Evolutionary conservation across 1,140 invertebrate genomes (phyloP), one percentile per base, ranked within the genome.

Genomic region (Phthorimaea operculella): DNA sequence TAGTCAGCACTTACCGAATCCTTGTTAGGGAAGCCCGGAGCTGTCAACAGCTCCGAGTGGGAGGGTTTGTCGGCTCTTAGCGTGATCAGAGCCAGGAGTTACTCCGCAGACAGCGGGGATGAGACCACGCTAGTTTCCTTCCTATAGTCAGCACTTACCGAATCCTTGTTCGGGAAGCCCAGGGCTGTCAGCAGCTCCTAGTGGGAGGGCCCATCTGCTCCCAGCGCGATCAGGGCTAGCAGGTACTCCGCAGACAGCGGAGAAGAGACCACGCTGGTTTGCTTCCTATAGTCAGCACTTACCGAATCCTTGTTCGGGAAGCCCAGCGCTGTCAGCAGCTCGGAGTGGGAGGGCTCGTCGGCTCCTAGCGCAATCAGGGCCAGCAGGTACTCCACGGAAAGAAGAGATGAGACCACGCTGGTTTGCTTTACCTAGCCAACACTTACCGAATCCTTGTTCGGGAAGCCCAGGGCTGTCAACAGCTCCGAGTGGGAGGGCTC

Each of bases 201-300:
- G 59, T 79, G 81, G 15, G 76, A 66, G 6, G 61, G 55, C 6
- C 73, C 78, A 42, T 67, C 64, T 6, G 75, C 66, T 17, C 79
- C 81, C 16, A 84, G 60, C 49, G 81, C 53, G 6, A 84, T 36
- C 14, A 84, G 66, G 15, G 74, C 78, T 28, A 84, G 52, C 17
- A 84, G 56, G 54, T 71, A 76, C 51, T 83, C 79, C n/a, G 76
- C 78, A n/a, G 79, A 83, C 18, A 84, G 53, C 11, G 81, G 81
- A 15, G 79, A 83, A 15, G 81, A 76, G 6, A 84, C 76, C 12
- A 76, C 69, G 70, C 69, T 83, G 48, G 62, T 63, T 73, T n/a
- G n/a, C n/a, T n/a, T n/a, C n/a, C n/a, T n/a, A n/a, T n/a, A 34
- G 11, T 7, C 6, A 16, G 49, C 62, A 74, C 80, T 68, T 67